Evolutionary conservation across 2,113 vertebrate species (phyloP), one percentile per base, ranked within the genome.

Genomic region (Aleadryas rufinucha): DNA sequence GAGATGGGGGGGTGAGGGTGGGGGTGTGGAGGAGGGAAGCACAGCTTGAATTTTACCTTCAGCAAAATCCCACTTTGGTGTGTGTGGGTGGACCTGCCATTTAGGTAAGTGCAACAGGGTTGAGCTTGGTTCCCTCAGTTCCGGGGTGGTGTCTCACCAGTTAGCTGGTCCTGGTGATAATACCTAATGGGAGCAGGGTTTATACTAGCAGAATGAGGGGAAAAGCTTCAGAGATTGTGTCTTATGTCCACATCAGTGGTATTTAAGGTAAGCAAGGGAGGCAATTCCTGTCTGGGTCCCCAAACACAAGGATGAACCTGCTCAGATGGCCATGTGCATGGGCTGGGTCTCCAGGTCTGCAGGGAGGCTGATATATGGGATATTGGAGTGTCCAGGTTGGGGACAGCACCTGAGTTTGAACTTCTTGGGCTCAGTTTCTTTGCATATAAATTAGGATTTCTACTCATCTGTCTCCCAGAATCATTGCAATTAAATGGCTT

Each of bases 11-110:
- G 4, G n/a, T n/a, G n/a, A n/a, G 6, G 30, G 16, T 33, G 20
- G 0, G 28, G 5, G 49, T 33, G 27, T 0, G 7, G 79, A 65
- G 45, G 35, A 60, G 15, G 63, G 70, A 87, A 63, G 74, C 78
- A 72, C 63, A 93, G 65, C 66, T 90, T 94, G 84, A 70, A 85
- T 93, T 87, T 93, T 59, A 47, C 47, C 63, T 96, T 86, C 75
- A 91, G 45, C 2, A 5, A 89, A 87, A 92, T 89, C 91, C 74
- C 74, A 80, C 70, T 95, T 57, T 2, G 16, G 45, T 54, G 52
- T n/a, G 15, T 33, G 93, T 70, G 75, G 87, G 63, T 86, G 72
- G 50, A 86, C 39, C 39, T 95, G 87, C 44, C 54, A 27, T 77
- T 93, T 68, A 86, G 61, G 53, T 72, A 82, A 91, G 71, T 21